phyloP scores from a whole-genome alignment of 2,888 invertebrate genomes.

The Drosophila picticornis region DNA sequence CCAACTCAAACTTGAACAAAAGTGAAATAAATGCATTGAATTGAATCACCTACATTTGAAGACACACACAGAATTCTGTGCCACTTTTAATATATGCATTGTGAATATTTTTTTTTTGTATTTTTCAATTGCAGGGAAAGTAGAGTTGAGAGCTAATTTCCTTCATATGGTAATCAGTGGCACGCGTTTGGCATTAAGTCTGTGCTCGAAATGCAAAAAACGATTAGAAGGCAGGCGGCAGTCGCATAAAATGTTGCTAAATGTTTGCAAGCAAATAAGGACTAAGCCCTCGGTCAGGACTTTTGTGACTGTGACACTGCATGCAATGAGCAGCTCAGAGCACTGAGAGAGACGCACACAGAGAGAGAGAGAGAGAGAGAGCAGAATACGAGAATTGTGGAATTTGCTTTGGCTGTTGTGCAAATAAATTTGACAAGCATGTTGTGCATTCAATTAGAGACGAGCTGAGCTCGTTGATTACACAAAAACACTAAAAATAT shows the following conservation, averaged over 20 bases:
- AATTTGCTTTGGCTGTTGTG: constrained; percentile 45
- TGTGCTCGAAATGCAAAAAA: constrained; percentile 69
- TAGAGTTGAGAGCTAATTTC: constrained; percentile 16
- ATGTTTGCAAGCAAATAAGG: constrained; percentile 74
- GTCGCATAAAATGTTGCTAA: constrained; percentile 69
- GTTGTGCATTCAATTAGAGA: constrained; percentile 78
- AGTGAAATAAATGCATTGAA: not conserved
- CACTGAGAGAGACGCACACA: not conserved
- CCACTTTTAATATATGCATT: constrained; percentile 15
- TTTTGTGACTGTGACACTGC: constrained; percentile 42
- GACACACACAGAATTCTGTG: not conserved
- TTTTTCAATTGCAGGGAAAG: constrained; percentile 3
- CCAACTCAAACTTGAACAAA: not conserved
- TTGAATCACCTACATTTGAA: not conserved
- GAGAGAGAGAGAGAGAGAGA: not conserved
- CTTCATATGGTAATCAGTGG: constrained; percentile 76
- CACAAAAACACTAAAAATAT: constrained; percentile 81
- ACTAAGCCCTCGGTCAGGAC: constrained; percentile 25
- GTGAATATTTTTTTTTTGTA: not conserved
- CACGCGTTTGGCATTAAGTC: constrained; percentile 78
- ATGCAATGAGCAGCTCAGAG: constrained; percentile 53
- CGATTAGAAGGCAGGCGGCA: constrained; percentile 62
- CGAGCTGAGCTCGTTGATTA: constrained; percentile 50
- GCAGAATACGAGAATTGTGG: not conserved
- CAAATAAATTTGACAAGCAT: constrained; percentile 60